Conservation (phyloP, 2,113 vertebrate genomes). For the Columba janthina region DNA sequence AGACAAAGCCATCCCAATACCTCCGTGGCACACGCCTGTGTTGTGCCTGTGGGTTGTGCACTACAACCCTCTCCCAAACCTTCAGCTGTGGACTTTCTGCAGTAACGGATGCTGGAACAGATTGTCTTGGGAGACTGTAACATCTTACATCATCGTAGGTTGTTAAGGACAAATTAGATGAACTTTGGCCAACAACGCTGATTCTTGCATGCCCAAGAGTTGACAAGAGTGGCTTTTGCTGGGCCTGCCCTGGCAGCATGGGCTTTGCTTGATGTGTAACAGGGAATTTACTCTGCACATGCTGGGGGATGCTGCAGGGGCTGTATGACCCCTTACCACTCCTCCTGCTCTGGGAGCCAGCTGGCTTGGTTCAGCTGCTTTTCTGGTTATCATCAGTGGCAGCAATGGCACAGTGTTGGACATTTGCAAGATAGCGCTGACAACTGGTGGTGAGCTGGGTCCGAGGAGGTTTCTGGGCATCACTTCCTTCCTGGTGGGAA, state of each 20-base stretch:
- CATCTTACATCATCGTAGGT: not conserved
- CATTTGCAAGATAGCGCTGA: not conserved
- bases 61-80: not conserved
- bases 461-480: not conserved
- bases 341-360: not conserved
- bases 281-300: accelerated
- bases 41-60: too few species aligned
- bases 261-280: not conserved
- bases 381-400: accelerated
- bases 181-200: not conserved
- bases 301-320: too few species aligned
- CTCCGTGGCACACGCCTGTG: accelerated
- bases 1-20: too few species aligned
- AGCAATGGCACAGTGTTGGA: accelerated
- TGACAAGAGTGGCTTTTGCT: accelerated
- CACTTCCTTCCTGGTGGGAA: not conserved
- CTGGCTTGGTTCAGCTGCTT: not conserved
- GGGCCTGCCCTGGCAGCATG: accelerated
- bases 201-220: not conserved
- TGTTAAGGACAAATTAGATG: not conserved
- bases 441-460: not conserved
- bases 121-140: not conserved
- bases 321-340: not conserved
- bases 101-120: not conserved
- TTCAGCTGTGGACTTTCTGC: not conserved